phyloP scores from a whole-genome alignment of 2,888 invertebrate species.

The Calliopum simillimum region DNA sequence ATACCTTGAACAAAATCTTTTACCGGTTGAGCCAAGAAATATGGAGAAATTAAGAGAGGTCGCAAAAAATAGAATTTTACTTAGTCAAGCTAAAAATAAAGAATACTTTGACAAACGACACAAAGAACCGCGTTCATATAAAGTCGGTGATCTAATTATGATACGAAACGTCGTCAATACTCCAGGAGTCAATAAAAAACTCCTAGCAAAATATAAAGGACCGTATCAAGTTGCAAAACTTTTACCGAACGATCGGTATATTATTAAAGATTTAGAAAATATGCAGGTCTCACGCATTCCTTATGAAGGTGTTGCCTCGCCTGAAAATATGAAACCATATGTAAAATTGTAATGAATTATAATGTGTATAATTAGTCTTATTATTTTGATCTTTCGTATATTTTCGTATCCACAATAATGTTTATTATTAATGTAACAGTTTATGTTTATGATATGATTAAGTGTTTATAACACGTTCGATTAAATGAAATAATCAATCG shows the following conservation, averaged over 20 bases:
- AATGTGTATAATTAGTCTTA: too few relatives aligned
- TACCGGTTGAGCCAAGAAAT: neutral
- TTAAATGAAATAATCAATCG: too few relatives aligned
- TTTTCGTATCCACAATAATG: too few relatives aligned
- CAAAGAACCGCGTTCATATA: neutral
- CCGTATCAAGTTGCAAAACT: neutral
- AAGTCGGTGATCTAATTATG: neutral
- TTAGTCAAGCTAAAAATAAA: neutral
- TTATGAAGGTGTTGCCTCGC: too few relatives aligned
- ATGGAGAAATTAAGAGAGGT: neutral
- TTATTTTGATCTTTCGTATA: too few relatives aligned
- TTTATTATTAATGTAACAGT: too few relatives aligned
- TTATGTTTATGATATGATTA: too few relatives aligned
- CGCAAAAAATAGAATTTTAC: neutral
- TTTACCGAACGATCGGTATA: neutral
- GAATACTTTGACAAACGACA: neutral
- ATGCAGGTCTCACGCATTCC: neutral
- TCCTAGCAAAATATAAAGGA: neutral
- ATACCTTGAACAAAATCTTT: conserved; percentile 20
- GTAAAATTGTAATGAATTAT: too few relatives aligned
- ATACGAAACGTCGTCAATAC: neutral
- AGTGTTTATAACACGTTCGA: too few relatives aligned
- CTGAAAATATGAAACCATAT: too few relatives aligned
- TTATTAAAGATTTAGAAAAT: neutral
- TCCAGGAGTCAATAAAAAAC: neutral